Percentiles rank a stretch among this genome's conserved stretches.
Conservation (phyloP, 2,113 vertebrate species). For the Xiphias gladius region DNA sequence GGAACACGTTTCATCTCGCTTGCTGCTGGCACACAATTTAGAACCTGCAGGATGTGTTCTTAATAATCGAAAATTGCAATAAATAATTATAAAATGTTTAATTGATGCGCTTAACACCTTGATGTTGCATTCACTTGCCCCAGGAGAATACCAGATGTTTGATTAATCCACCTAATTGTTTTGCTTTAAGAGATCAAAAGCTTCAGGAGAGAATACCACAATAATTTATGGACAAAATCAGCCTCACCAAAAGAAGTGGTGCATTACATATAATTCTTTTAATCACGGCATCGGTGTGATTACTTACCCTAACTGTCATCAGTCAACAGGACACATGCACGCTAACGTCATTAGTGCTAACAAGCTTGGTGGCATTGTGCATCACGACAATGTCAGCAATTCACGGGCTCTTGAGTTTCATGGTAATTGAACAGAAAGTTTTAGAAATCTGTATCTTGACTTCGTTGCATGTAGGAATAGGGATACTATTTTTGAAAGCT, state of each 20-base stretch:
- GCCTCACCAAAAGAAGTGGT: slow-evolving; percentile 17
- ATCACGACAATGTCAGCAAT: slow-evolving; percentile 49
- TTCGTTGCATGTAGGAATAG: background rate
- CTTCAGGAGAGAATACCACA: slow-evolving; percentile 3
- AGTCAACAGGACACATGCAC: slow-evolving; percentile 51
- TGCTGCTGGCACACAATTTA: background rate
- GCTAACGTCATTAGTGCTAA: slow-evolving; percentile 61
- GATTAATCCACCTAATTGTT: slow-evolving; percentile 54
- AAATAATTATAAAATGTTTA: slow-evolving; percentile 47
- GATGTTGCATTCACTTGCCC: slow-evolving; percentile 12
- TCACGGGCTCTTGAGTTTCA: slow-evolving; percentile 9
- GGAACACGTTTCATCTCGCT: background rate
- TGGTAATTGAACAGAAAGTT: slow-evolving; percentile 10
- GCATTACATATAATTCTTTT: slow-evolving; percentile 45
- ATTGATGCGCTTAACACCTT: slow-evolving; percentile 39
- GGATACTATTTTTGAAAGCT: slow-evolving; percentile 16
- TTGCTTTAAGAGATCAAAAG: slow-evolving; percentile 32
- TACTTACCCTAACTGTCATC: slow-evolving; percentile 44
- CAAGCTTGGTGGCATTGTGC: slow-evolving; percentile 42
- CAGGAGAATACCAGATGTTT: slow-evolving; percentile 46
- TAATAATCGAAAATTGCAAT: slow-evolving; percentile 6
- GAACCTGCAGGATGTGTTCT: background rate
- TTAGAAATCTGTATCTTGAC: slow-evolving; percentile 10
- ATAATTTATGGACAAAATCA: slow-evolving; percentile 43
- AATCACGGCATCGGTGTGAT: slow-evolving; percentile 45